These are phyloP conservation scores for Drosophila bifasciata DNA, from an alignment of 1,140 invertebrate genomes.

Conservation along the genomic window DNA sequence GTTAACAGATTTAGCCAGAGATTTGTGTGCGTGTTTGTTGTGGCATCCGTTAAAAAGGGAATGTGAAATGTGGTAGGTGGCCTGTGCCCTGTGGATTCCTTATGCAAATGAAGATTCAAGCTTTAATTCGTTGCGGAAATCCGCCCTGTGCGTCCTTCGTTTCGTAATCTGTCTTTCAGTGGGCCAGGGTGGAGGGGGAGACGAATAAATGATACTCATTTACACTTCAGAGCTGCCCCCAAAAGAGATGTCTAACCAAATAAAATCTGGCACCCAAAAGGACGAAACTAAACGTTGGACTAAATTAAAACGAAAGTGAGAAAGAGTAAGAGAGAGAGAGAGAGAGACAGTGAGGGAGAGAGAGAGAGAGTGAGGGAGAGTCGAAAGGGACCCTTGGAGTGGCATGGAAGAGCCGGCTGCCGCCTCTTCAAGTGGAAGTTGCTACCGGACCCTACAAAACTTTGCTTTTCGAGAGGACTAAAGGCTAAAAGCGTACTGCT, in stretches of 20 bases:
- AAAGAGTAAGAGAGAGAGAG: conserved; percentile 35
- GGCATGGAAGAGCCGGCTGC: background rate
- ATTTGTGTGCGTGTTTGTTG: conserved; percentile 18
- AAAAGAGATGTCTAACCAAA: conserved; percentile 51
- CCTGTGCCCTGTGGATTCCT: conserved; percentile 3
- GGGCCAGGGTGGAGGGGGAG: too few species aligned
- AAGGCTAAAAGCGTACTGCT: too few species aligned
- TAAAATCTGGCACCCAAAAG: conserved; percentile 43
- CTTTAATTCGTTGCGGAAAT: conserved; percentile 34
- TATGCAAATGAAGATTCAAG: conserved; percentile 28
- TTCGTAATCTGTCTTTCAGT: conserved; percentile 25
- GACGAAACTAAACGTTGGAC: conserved; percentile 58
- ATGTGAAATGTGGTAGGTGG: background rate
- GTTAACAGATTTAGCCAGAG: conserved; percentile 29
- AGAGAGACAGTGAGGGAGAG: conserved; percentile 28
- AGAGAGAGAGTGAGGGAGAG: conserved; percentile 3
- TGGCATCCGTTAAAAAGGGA: conserved; percentile 12
- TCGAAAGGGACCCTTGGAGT: too few species aligned
- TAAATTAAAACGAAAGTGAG: conserved; percentile 69
- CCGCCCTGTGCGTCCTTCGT: conserved; percentile 6
- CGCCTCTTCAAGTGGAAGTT: conserved; percentile 62
- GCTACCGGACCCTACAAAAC: background rate
- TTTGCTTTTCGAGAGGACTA: too few species aligned
- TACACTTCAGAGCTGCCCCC: conserved; percentile 53
- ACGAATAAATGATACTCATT: conserved; percentile 76